Conservation (phyloP, 2,113 vertebrate genomes). For the Colius striatus region DNA sequence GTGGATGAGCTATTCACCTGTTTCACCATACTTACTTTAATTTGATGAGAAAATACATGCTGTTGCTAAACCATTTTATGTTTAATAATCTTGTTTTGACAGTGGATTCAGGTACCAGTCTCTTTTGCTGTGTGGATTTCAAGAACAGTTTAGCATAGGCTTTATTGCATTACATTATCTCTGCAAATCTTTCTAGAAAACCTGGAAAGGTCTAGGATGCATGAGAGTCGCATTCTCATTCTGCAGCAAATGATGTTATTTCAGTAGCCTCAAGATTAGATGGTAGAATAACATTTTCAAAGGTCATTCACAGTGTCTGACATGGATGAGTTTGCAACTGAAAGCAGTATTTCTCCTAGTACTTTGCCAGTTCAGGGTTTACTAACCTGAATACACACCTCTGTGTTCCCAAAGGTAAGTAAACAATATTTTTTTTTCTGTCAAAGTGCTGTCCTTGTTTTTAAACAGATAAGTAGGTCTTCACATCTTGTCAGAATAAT, state of each 20-base stretch:
- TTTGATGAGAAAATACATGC: background rate
- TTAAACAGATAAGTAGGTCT: background rate
- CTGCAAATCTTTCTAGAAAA: conserved; percentile 38
- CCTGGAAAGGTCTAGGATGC: background rate
- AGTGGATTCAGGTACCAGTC: background rate
- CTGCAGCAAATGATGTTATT: conserved; percentile 23
- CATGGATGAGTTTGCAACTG: background rate
- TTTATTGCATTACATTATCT: background rate
- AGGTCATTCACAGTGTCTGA: conserved; percentile 8
- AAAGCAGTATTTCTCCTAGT: background rate
- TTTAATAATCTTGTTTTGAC: background rate
- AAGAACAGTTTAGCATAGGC: background rate
- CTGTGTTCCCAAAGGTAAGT: background rate
- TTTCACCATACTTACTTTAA: background rate
- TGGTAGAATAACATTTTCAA: conserved; percentile 53
- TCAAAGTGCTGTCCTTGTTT: background rate
- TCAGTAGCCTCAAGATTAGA: conserved; percentile 26
- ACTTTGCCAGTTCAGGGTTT: background rate
- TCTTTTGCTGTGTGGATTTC: background rate
- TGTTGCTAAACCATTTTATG: background rate
- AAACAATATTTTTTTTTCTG: background rate
- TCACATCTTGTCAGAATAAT: background rate
- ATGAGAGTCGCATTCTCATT: background rate
- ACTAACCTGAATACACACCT: background rate
- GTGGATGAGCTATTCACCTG: background rate